Base-by-base conservation (phyloP, 2,888 invertebrate species). In the Bellardia bayeri region DNA sequence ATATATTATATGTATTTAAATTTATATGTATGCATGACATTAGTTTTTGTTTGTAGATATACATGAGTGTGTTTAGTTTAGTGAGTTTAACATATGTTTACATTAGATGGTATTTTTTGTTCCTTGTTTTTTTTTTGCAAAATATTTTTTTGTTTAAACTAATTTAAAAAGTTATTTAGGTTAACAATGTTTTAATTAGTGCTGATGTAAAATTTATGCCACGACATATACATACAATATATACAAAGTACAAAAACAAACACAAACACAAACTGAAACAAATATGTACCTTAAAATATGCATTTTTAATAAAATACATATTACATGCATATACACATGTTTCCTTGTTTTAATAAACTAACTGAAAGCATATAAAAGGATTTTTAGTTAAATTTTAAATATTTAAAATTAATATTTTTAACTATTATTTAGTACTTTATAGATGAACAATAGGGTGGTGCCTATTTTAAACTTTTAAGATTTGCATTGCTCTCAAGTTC, bases 161-260 rank as follows among this genome's bases (percentile, higher is more conserved):
- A 84, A 84, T 81, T 87, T 82, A 71, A 75, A 87, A 87, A 85
- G 74, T 85, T 85, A 82, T 87, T 82, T 79, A 79, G 87, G 87
- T 87, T 87, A 87, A 87, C 87, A 87, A 87, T 87, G 82, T 87
- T 87, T 87, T 87, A 87, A 87, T 87, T 87, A 85, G 82, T 82
- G 85, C 82, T 82, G 82, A 87, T 87, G 82, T 79, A 71, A 87
- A 82, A 82, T 85, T 83, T 82, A 82, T 85, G 64, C 68, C 68
- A 85, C 56, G 61, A 56, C 76, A 81, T 84, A 83, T 75, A 78
- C 61, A 78, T 69, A 64, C 45, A 37, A 68, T 2, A 75, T 51
- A 13, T 37, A 37, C 37, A 16, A 64, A 61, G 7, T 33, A 37
- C 42, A 37, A 49, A 7, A 23, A 61, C 16, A 80, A 23, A 4